phyloP scores from a whole-genome alignment of 2,797 vertebrate species.

The Sciurus carolinensis region DNA sequence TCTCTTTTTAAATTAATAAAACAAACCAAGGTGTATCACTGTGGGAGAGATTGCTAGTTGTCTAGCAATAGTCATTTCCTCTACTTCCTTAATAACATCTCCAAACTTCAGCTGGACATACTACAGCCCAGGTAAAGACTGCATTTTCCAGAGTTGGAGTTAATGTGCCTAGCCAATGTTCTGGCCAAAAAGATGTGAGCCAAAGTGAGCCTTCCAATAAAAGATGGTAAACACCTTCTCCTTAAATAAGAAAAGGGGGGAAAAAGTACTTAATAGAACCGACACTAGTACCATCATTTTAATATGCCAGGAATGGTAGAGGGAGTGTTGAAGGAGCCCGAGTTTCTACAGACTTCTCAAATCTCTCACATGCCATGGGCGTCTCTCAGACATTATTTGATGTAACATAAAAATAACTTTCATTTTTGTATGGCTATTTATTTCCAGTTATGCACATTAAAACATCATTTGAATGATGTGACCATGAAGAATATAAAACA shows the following conservation, averaged over 20 bases:
- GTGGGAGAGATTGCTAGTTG: background rate
- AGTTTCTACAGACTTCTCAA: background rate
- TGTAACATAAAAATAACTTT: background rate
- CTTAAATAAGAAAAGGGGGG: background rate
- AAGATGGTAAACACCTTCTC: background rate
- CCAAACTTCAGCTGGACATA: background rate
- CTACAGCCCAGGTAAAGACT: background rate
- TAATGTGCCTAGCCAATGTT: background rate
- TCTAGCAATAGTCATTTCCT: background rate
- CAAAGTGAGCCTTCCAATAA: background rate
- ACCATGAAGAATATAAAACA: background rate
- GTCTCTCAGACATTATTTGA: background rate
- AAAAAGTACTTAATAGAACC: background rate
- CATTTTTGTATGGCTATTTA: background rate
- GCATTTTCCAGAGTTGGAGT: background rate
- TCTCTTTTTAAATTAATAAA: background rate
- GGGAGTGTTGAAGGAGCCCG: background rate
- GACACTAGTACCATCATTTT: background rate
- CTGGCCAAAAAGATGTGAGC: background rate
- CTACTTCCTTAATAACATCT: background rate
- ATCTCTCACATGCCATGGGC: background rate
- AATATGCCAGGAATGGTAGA: background rate
- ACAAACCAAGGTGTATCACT: background rate
- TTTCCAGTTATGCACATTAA: background rate
- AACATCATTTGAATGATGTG: background rate